Base-by-base conservation (phyloP, 2,888 invertebrate genomes). In the Omphaloscelis lunosa region DNA sequence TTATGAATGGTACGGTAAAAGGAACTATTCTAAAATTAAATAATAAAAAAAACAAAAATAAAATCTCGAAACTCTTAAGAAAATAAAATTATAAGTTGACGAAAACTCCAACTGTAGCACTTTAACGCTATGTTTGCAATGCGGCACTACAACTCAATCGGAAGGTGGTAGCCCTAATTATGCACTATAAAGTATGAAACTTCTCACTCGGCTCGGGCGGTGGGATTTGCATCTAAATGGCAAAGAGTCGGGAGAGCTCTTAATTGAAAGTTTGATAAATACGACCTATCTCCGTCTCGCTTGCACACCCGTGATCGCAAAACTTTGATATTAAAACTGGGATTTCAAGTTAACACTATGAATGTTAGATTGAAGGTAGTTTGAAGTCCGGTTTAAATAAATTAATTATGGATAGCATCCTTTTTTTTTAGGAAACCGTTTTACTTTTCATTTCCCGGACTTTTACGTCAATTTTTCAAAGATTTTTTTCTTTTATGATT, bases 181-280 rank as follows among this genome's bases (percentile, higher is more conserved):
- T 85, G 74, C 82, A 89, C 90, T 89, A 89, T 89, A 88, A 90
- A 89, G 88, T 89, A 89, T 84, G 83, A 83, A 91, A 92, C 88
- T 93, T 91, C 87, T 87, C 90, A 86, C 88, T 87, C 88, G 83
- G 82, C 79, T 79, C 67, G 75, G 75, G 80, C 66, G 73, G 77
- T 45, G 75, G 91, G 91, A 95, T 96, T 96, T 95, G 95, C 95
- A 95, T 96, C 91, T 92, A 93, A 95, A 95, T 94, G 93, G 93
- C 92, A 91, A 93, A 93, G 93, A 91, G 92, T 91, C 90, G 89
- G 87, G 89, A 90, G 85, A 86, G 89, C 89, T 92, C 93, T 94
- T 95, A 95, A 95, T 95, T 95, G 95, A 95, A 95, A 96, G 93
- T 95, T 95, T 95, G 92, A 93, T 93, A 88, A 89, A 89, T 93